These are phyloP conservation scores for Lucilia cuprina DNA, from an alignment of 1,140 invertebrate species.

Conservation along the genomic window DNA sequence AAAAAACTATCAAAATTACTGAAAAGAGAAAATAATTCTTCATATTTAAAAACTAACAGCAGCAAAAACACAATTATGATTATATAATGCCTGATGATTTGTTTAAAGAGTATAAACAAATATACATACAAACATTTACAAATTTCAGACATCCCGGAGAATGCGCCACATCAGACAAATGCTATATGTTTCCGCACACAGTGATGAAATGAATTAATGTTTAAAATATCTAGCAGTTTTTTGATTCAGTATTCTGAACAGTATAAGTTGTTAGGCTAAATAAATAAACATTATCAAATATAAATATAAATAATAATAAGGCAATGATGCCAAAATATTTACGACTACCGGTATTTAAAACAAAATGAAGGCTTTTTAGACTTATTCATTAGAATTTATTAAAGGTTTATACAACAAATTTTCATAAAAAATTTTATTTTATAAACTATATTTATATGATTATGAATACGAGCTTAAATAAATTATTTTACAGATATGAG, in stretches of 20 bases:
- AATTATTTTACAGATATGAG: background rate
- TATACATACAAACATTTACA: background rate
- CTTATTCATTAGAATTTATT: too few relatives aligned
- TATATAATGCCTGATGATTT: background rate
- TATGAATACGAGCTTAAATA: background rate
- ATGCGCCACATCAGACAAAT: background rate
- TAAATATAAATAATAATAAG: background rate
- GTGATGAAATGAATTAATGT: background rate
- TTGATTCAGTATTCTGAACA: background rate
- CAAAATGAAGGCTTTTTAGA: background rate
- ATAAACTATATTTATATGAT: too few relatives aligned
- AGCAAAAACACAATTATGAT: background rate
- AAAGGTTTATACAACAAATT: too few relatives aligned
- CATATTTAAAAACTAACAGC: background rate
- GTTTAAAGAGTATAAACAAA: background rate
- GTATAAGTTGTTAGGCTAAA: background rate
- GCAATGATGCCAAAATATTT: constrained; percentile 1
- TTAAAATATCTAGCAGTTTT: background rate
- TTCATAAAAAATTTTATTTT: too few relatives aligned
- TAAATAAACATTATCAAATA: background rate
- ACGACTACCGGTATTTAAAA: constrained; percentile 3
- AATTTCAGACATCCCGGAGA: background rate
- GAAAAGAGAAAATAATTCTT: constrained; percentile 8
- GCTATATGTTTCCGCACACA: too few relatives aligned
- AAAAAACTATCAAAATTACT: background rate